Base-by-base conservation (phyloP, 2,888 invertebrate species). In the Frankliniella intonsa region DNA sequence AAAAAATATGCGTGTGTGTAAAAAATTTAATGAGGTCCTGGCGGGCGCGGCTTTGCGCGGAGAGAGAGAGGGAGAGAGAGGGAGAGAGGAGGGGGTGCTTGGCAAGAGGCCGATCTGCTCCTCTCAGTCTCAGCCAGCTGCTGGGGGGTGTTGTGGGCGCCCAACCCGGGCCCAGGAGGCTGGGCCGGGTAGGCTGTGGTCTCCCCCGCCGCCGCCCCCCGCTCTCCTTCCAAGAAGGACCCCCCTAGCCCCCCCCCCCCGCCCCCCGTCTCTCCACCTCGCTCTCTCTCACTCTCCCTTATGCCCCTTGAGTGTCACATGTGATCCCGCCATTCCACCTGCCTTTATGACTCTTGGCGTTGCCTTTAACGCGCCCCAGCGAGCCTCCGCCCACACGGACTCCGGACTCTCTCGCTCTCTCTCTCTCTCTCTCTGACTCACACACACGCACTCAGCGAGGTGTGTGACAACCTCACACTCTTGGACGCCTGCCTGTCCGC, bases 331-430 rank as follows among this genome's bases (percentile, higher is more conserved):
- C 50, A 76, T 50, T 69, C 50, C 69, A 22, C 76, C 38, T 49
- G 69, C 17, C 49, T 22, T 19, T 76, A 27, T 82, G 7, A 11
- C 17, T 81, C 81, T 81, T 27, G 50, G 50, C 22, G 69, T 79
- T n/a, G 22, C 81, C 19, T 7, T 62, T n/a, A 65, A 76, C 27
- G 38, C 38, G 38, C 38, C 38, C 38, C 38, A 38, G 38, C 38
- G 38, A 38, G 38, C 38, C 38, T 38, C 38, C 38, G 2, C 38
- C 69, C 69, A 7, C 10, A 2, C 69, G 11, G 8, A 8, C 25
- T 1, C 69, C 25, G 3, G 11, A 12, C 69, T 76, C 25, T 25
- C 69, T 76, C 69, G 5, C 25, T 76, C 69, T 25, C 25, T 76
- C 25, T 76, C 69, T 76, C 69, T 25, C 25, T 76, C 25, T 25